Base-by-base conservation (phyloP, 2,888 invertebrate species). In the Pseudococcus jackbeardsleyi region DNA sequence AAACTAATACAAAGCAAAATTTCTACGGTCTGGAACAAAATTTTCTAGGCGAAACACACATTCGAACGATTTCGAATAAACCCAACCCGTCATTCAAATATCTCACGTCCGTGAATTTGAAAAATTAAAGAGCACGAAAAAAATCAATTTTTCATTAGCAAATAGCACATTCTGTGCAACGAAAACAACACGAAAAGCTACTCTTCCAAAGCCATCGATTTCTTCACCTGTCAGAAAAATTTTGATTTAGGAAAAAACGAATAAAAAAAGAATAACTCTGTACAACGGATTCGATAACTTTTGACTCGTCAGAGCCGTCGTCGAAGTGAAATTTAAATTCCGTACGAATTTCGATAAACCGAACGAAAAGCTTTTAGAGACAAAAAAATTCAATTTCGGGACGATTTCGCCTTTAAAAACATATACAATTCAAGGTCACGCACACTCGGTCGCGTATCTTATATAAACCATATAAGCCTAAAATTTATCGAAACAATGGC, bases 221-320 rank as follows among this genome's bases (percentile, higher is more conserved):
- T 64, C 64, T 64, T 64, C 64, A 64, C 64, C 64, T 64, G 64
- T 64, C 64, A 64, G n/a, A 64, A 64, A 64, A 64, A 64, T 64
- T 54, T 64, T 64, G 64, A 64, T 64, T 64, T 22, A 22, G 22
- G 64, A n/a, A 59, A 42, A 42, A 42, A n/a, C 0, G 4, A 7
- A 22, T 2, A 64, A 64, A 22, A 64, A 64, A 64, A 22, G 12
- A 22, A 22, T 8, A 64, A 22, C 9, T 12, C 6, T 9, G 22
- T 22, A 22, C 22, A 64, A 64, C 12, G 12, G 22, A 64, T 64
- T 64, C 64, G 64, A 22, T 64, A 64, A 64, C 64, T 64, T 64
- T 19, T 64, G 64, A 64, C 22, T 64, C 64, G 64, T 64, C 64
- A n/a, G 17, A 59, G 19, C 59, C 6, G 59, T 59, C 59, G 59